A percentile compares a stretch with the other conserved stretches of the same genome.
phyloP scores from a whole-genome alignment of 2,888 invertebrate genomes.

The Notocelia uddmanniana region DNA sequence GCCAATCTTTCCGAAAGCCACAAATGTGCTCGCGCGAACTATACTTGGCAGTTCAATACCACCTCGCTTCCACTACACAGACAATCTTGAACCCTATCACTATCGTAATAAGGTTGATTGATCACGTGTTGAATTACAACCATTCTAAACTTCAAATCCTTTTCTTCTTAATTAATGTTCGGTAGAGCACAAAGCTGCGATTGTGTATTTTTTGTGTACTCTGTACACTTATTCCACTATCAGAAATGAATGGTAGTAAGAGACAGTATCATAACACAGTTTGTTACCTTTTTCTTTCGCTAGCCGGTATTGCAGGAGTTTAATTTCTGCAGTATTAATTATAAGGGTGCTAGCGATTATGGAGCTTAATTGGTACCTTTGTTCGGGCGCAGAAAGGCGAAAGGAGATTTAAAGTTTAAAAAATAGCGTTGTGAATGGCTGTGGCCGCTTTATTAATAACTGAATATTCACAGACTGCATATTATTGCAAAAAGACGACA shows the following conservation, averaged over 20 bases:
- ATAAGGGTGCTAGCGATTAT: conserved; percentile 75
- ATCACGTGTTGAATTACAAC: conserved; percentile 53
- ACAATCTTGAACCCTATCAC: conserved; percentile 54
- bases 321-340: conserved; percentile 80
- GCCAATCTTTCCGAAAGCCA: conserved; percentile 64
- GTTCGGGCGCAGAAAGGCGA: conserved; percentile 64
- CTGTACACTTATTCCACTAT: conserved; percentile 59
- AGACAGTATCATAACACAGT: neutral
- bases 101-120: conserved; percentile 55
- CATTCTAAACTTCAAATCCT: conserved; percentile 62
- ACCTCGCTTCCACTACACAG: conserved; percentile 44
- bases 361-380: conserved; percentile 76
- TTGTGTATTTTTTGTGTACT: conserved; percentile 75
- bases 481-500: neutral
- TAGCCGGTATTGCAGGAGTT: conserved; percentile 62
- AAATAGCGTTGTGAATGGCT: conserved; percentile 56
- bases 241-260: conserved; percentile 13
- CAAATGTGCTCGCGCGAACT: conserved; percentile 65
- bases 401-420: conserved; percentile 68
- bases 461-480: conserved; percentile 16
- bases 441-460: conserved; percentile 38
- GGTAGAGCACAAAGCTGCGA: conserved; percentile 75
- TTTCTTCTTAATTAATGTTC: conserved; percentile 81
- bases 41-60: conserved; percentile 56
- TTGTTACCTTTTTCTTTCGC: conserved; percentile 1